Evolutionary conservation across 2,797 vertebrate species (phyloP), one percentile per base, ranked within the genome.

Genomic region (Typhlichthys eigenmanni): DNA sequence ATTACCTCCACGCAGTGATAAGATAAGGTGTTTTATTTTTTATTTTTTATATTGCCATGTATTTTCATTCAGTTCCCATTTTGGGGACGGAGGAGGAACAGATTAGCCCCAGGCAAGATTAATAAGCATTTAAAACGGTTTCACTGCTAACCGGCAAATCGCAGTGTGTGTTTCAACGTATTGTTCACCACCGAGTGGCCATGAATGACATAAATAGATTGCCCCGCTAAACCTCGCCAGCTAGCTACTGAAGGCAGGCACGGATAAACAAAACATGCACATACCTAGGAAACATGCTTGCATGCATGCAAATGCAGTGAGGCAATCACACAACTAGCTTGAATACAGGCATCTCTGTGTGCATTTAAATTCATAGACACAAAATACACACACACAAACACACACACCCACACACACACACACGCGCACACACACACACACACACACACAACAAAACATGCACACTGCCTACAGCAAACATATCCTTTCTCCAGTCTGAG

Each of bases 111-210:
- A 62, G 87, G 89, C 87, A 82, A 88, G 88, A 90, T 90, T 90
- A 91, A 91, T 90, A 88, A 89, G 87, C 89, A 91, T 92, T 91
- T 89, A 90, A 91, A 90, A 90, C 77, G 83, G 88, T 91, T 92
- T 90, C 88, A 87, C 80, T 89, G 86, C 88, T 88, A 90, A 89
- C 85, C 86, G 81, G 83, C 84, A 87, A 89, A 86, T 89, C 84
- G 84, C 87, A 89, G 78, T 79, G 81, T 80, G 79, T 89, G 83
- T 89, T 89, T 89, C 84, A 74, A 82, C 86, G 87, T 86, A 90
- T 89, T 90, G 87, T 90, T 89, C 89, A 89, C 85, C 75, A 86
- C 81, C 86, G 88, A 90, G 83, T 89, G 85, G 86, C 81, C 87
- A 82, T 87, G 89, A 87, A 85, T 89, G 85, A 88, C 87, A 88